Evolutionary conservation across 2,113 vertebrate genomes (phyloP).

Genomic region (Limanda limanda): DNA sequence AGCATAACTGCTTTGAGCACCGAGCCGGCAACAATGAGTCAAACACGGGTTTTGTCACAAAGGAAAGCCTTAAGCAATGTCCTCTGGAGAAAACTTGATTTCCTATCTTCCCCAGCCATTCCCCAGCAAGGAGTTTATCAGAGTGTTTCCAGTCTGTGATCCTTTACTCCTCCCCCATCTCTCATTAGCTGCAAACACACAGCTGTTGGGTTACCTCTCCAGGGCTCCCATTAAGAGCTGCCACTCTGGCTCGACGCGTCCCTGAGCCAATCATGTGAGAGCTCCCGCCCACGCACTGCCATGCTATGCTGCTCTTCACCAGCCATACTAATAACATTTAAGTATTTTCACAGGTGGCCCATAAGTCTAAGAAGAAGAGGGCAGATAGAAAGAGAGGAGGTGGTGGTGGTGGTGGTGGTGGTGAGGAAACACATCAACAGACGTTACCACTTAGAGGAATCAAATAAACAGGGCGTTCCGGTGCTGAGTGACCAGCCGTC

Average conservation of each 20-base stretch:
- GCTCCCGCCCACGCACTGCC: conserved; percentile 73
- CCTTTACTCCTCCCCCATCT: conserved; percentile 78
- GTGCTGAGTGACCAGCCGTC: too few relatives aligned
- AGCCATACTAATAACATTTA: conserved; percentile 65
- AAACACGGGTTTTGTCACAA: conserved; percentile 64
- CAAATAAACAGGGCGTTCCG: background rate
- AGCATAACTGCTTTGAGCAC: conserved; percentile 71
- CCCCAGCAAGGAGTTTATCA: conserved; percentile 73
- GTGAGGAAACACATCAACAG: background rate
- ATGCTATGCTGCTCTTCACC: conserved; percentile 49
- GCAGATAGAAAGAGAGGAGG: background rate
- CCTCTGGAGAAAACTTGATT: conserved; percentile 75
- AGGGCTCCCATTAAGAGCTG: conserved; percentile 83
- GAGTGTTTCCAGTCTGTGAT: conserved; percentile 79
- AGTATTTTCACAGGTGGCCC: conserved; percentile 67
- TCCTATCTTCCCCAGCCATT: conserved; percentile 69
- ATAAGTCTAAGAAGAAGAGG: conserved; percentile 27
- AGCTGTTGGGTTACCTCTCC: conserved; percentile 83
- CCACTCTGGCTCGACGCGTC: conserved; percentile 75
- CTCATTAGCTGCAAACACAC: conserved; percentile 85
- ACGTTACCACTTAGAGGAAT: background rate
- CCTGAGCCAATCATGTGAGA: conserved; percentile 79
- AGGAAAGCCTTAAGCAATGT: conserved; percentile 69
- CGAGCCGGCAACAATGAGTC: conserved; percentile 71
- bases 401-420: background rate